Conservation (phyloP, 2,888 invertebrate genomes). For the Microctonus brassicae region DNA sequence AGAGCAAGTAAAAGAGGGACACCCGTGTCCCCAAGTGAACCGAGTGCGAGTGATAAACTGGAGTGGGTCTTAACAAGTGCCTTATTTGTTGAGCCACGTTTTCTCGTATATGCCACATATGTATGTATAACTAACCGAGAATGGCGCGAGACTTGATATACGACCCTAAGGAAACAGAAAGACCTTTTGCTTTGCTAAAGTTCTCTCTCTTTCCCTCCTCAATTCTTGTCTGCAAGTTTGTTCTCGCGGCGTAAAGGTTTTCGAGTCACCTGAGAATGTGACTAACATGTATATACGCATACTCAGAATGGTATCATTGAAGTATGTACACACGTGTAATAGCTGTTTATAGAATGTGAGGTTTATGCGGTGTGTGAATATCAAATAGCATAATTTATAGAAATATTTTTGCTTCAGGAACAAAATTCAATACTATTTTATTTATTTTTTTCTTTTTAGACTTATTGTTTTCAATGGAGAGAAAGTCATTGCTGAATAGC, state of each 20-base stretch:
- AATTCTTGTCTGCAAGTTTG: conserved; percentile 22
- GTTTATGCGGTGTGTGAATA: neutral
- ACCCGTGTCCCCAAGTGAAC: conserved; percentile 40
- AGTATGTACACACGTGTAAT: too few species aligned
- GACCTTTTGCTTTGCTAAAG: conserved; percentile 38
- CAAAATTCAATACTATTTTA: neutral
- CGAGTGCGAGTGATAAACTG: conserved; percentile 38
- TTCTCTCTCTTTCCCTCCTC: neutral
- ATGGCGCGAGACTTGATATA: conserved; percentile 4
- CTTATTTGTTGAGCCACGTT: conserved; percentile 58
- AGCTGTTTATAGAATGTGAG: neutral
- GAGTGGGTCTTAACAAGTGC: conserved; percentile 57
- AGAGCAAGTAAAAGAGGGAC: conserved; percentile 28
- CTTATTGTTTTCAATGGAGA: neutral
- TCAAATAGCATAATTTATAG: neutral
- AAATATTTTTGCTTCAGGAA: neutral
- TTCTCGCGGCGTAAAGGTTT: conserved; percentile 44
- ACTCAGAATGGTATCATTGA: conserved; percentile 39
- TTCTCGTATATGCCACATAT: conserved; percentile 45
- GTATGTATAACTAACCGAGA: neutral
- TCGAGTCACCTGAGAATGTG: conserved; percentile 50
- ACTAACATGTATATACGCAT: conserved; percentile 23
- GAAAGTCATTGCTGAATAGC: too few species aligned
- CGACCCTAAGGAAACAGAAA: conserved; percentile 39
- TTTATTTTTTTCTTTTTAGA: neutral